Evolutionary conservation across 2,797 vertebrate genomes (phyloP), one percentile per base, ranked within the genome.

Genomic region (Alauda arvensis): DNA sequence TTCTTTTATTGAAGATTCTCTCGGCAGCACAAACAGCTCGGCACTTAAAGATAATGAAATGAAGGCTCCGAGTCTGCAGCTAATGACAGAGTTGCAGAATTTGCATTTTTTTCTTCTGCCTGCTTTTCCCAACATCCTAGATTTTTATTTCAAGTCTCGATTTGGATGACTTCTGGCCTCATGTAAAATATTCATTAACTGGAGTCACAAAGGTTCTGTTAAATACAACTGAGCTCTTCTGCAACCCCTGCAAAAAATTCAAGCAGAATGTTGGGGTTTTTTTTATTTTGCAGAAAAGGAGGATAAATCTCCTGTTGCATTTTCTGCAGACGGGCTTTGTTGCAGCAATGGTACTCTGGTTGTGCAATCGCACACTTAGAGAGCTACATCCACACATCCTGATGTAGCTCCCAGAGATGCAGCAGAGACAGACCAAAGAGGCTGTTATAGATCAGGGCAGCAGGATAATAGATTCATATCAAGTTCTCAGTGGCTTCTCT

Each of bases 51-150:
- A 92, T 85, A 87, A 90, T 89, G 62, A 92, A 90, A 66, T 60
- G 52, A 91, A 90, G 51, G 15, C 34, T 94, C 56, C 0, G 2
- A 88, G 67, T 91, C 63, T 92, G 60, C 45, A 93, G 75, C 71
- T 91, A 90, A 90, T 85, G 85, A 59, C 42, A 52, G 86, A 92
- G 49, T 80, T 89, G 77, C 72, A 59, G 67, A 86, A 89, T 86
- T 72, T 85, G n/a, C 49, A 25, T 83, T 81, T 90, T 87, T 91
- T 83, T 40, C 19, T 23, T 55, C 6, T 61, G 57, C 18, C 29
- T 20, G 1, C n/a, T 87, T 77, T 61, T 31, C 25, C 34, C 31
- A 23, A 1, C 19, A 63, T 31, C 39, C 26, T 43, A 53, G 56
- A 72, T 62, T 70, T 78, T 70, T 84, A 21, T 85, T 59, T 72